Conservation (phyloP, 2,113 vertebrate genomes). For the Prionailurus bengalensis region DNA sequence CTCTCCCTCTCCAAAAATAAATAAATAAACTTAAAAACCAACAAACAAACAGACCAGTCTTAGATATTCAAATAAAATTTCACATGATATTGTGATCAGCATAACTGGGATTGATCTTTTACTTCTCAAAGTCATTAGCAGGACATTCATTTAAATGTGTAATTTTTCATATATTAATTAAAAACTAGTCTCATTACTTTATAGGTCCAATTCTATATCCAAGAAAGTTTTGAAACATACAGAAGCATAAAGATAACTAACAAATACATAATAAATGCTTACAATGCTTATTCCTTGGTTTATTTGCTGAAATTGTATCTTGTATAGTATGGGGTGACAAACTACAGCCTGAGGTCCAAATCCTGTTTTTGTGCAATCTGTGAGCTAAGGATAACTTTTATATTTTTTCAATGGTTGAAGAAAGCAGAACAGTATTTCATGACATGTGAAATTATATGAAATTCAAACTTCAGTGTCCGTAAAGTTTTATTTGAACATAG, state of each 20-base stretch:
- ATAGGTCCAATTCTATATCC: not conserved
- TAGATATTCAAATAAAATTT: not conserved
- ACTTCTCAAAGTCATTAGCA: not conserved
- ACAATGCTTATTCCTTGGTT: not conserved
- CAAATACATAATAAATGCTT: not conserved
- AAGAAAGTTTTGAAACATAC: not conserved
- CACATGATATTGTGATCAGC: not conserved
- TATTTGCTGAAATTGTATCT: not conserved
- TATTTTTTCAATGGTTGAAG: not conserved
- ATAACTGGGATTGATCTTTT: not conserved
- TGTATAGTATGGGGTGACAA: not conserved
- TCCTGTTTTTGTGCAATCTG: not conserved
- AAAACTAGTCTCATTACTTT: not conserved
- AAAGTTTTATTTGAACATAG: not conserved
- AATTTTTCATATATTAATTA: not conserved
- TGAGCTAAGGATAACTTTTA: not conserved
- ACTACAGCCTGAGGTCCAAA: not conserved
- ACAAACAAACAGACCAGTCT: not conserved
- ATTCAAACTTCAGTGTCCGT: not conserved
- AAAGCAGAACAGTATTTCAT: constrained; percentile 32
- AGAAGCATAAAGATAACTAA: not conserved
- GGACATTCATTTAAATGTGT: not conserved
- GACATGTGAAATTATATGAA: not conserved
- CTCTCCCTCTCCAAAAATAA: not conserved
- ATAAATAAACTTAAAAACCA: not conserved